Percentiles rank a stretch among this genome's conserved stretches.
Evolutionary conservation across 2,888 invertebrate genomes (phyloP).

Genomic region (Andricus curvator): DNA sequence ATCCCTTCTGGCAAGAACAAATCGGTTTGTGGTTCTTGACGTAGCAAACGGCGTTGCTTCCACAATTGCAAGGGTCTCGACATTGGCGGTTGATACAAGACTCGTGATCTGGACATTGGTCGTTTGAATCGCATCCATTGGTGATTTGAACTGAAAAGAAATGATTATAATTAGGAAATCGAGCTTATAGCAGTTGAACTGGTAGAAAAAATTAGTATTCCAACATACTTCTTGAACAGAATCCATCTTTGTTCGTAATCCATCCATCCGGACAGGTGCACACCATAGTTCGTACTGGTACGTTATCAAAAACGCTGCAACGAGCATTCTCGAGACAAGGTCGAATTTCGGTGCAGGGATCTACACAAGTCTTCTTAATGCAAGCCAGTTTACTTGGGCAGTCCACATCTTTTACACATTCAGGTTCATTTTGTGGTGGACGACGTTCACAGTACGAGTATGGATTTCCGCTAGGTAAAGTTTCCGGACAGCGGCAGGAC

Average conservation of each 20-base stretch:
- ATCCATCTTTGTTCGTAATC: constrained; percentile 88
- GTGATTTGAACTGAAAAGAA: constrained; percentile 81
- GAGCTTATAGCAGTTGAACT: background rate
- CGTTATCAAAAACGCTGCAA: constrained; percentile 91
- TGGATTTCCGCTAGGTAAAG: constrained; percentile 89
- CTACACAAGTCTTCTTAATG: constrained; percentile 87
- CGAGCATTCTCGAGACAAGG: constrained; percentile 88
- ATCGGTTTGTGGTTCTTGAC: constrained; percentile 91
- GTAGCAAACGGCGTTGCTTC: constrained; percentile 89
- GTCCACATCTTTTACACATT: constrained; percentile 88
- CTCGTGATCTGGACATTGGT: constrained; percentile 88
- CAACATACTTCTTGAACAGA: constrained; percentile 84
- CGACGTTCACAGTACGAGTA: constrained; percentile 85
- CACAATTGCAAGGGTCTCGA: constrained; percentile 93
- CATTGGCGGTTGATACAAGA: constrained; percentile 93
- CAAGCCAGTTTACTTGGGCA: constrained; percentile 91
- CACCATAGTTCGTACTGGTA: constrained; percentile 92
- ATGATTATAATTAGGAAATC: background rate
- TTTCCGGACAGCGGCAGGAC: constrained; percentile 90
- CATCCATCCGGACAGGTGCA: constrained; percentile 93
- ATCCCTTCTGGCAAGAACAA: constrained; percentile 91
- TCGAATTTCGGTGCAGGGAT: constrained; percentile 87
- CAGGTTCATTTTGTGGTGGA: constrained; percentile 80
- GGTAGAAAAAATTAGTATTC: background rate
- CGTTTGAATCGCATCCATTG: constrained; percentile 88